These are phyloP conservation scores for Cataglyphis rosenhaueri DNA, from an alignment of 2,888 invertebrate genomes.

Conservation along the genomic window DNA sequence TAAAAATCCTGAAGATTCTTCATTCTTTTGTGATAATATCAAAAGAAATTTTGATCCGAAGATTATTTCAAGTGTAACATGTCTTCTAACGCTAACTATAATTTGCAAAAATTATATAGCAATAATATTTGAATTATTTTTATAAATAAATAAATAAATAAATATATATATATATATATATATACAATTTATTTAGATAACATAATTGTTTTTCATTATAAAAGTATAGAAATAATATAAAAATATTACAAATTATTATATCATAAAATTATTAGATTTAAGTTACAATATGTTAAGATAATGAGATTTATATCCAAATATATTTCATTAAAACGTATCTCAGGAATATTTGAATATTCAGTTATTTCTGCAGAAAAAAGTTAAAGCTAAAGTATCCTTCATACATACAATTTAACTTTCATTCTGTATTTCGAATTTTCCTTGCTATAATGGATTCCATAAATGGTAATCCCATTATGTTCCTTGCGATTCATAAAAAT, in stretches of 20 bases:
- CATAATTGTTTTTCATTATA: not conserved
- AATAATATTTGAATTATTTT: not conserved
- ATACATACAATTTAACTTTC: not conserved
- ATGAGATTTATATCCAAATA: not conserved
- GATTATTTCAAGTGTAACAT: not conserved
- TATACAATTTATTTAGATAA: not conserved
- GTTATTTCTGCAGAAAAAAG: not conserved
- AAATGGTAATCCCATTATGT: not conserved
- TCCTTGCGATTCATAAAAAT: conserved; percentile 7
- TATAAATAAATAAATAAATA: not conserved
- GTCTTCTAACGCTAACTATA: not conserved
- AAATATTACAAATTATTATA: not conserved
- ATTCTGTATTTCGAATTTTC: not conserved
- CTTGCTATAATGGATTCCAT: not conserved
- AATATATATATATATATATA: not conserved
- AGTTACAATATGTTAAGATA: not conserved
- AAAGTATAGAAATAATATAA: not conserved
- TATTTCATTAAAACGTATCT: too few relatives aligned
- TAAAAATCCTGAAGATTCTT: conserved; percentile 24
- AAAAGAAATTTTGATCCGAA: not conserved
- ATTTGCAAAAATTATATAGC: conserved; percentile 10
- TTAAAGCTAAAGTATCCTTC: not conserved
- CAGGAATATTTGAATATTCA: not conserved
- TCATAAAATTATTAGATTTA: not conserved
- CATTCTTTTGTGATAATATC: conserved; percentile 20